A percentile compares a stretch with the other conserved stretches of the same genome.
These are phyloP conservation scores for Psittacula echo DNA, from an alignment of 2,797 vertebrate species.

Conservation along the genomic window DNA sequence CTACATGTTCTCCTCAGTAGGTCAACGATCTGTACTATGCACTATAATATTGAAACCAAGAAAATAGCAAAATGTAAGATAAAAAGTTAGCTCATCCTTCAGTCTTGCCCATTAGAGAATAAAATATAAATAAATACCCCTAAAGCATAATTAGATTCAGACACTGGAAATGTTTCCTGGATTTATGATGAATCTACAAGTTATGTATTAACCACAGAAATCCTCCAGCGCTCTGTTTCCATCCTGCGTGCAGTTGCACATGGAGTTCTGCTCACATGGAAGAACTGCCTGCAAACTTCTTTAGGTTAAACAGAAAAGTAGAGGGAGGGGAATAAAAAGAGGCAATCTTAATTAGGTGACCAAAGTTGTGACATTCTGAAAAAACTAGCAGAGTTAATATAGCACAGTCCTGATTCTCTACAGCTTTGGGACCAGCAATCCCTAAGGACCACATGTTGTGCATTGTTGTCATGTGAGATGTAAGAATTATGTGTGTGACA, in stretches of 20 bases:
- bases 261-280: background rate
- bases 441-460: background rate
- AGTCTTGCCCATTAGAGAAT: conserved; percentile 48
- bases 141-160: conserved; percentile 54
- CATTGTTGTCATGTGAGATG: background rate
- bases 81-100: conserved; percentile 54
- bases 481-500: background rate
- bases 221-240: background rate
- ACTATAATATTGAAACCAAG: conserved; percentile 15
- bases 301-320: background rate
- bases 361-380: background rate
- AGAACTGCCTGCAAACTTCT: background rate
- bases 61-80: conserved; percentile 27
- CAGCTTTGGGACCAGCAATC: background rate
- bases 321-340: rapidly evolving
- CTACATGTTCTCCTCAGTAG: background rate
- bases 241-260: background rate
- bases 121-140: conserved; percentile 55
- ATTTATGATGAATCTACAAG: conserved; percentile 49
- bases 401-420: background rate
- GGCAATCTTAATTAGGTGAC: background rate
- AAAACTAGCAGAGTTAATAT: background rate
- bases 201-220: conserved; percentile 51
- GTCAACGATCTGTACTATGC: background rate
- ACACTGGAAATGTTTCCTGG: conserved; percentile 42